Evolutionary conservation across 2,113 vertebrate genomes (phyloP).

Genomic region (Hippocampus guttulatus): DNA sequence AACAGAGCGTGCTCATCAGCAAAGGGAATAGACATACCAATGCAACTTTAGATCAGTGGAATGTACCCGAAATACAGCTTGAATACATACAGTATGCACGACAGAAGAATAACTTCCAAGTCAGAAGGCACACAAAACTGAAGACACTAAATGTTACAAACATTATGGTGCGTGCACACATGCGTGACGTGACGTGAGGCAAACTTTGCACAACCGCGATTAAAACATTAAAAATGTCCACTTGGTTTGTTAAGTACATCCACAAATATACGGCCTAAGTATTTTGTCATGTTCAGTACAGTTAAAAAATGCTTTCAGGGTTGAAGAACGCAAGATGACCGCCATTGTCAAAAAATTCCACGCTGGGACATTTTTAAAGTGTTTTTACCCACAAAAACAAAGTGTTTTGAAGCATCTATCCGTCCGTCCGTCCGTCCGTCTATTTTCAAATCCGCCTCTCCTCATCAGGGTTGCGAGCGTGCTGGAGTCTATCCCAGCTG

Average conservation of each 20-base stretch:
- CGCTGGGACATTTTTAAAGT: background rate
- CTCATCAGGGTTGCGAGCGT: no score
- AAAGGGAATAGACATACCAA: constrained; percentile 7
- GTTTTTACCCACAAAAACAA: background rate
- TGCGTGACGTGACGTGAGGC: background rate
- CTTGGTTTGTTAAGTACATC: background rate
- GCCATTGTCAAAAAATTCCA: background rate
- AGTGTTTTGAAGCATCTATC: background rate
- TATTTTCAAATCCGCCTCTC: no score
- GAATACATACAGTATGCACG: background rate
- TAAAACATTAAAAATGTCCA: background rate
- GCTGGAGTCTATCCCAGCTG: no score
- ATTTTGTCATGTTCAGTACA: background rate
- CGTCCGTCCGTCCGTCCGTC: no score
- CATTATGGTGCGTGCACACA: background rate
- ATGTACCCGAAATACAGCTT: background rate
- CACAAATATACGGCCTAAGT: background rate
- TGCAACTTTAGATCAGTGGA: constrained; percentile 5
- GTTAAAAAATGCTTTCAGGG: background rate
- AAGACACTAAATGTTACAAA: background rate
- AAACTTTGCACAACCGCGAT: background rate
- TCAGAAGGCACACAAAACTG: background rate
- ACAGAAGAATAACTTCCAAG: background rate
- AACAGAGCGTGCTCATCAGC: constrained; percentile 48
- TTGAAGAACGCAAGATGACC: background rate